Evolutionary conservation across 2,888 invertebrate species (phyloP).

Genomic region (Zaprionus lineosus): DNA sequence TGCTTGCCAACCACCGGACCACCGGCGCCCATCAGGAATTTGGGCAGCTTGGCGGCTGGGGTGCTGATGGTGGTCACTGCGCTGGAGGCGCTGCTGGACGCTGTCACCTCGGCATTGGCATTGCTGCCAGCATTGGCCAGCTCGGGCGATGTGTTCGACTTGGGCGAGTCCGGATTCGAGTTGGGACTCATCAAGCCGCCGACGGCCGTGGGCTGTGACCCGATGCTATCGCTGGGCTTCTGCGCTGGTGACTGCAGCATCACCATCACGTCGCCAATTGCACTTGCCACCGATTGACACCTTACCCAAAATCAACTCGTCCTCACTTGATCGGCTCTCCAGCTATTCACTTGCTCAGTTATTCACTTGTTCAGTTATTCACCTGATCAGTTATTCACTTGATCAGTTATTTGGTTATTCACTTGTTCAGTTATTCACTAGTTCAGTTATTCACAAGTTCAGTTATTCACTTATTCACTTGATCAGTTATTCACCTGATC

Average conservation of each 20-base stretch:
- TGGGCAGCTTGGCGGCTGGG: constrained; percentile 71
- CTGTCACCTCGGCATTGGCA: constrained; percentile 10
- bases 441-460: too few relatives aligned
- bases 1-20: constrained; percentile 50
- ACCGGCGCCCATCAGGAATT: constrained; percentile 72
- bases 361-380: constrained; percentile 4
- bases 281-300: constrained; percentile 24
- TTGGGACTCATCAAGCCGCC: constrained; percentile 81
- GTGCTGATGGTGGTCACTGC: constrained; percentile 19
- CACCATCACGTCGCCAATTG: constrained; percentile 78
- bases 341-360: constrained; percentile 5
- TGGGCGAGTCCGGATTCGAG: constrained; percentile 82
- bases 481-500: too few relatives aligned
- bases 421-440: too few relatives aligned
- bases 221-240: constrained; percentile 66
- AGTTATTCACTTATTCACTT: too few relatives aligned
- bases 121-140: constrained; percentile 39
- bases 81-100: constrained; percentile 28
- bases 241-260: constrained; percentile 82
- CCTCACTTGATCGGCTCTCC: too few relatives aligned
- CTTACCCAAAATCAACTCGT: too few relatives aligned
- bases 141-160: constrained; percentile 81
- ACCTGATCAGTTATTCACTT: too few relatives aligned
- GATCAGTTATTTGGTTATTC: too few relatives aligned
- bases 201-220: constrained; percentile 63